phyloP scores from a whole-genome alignment of 2,113 vertebrate genomes.

The Ia io region DNA sequence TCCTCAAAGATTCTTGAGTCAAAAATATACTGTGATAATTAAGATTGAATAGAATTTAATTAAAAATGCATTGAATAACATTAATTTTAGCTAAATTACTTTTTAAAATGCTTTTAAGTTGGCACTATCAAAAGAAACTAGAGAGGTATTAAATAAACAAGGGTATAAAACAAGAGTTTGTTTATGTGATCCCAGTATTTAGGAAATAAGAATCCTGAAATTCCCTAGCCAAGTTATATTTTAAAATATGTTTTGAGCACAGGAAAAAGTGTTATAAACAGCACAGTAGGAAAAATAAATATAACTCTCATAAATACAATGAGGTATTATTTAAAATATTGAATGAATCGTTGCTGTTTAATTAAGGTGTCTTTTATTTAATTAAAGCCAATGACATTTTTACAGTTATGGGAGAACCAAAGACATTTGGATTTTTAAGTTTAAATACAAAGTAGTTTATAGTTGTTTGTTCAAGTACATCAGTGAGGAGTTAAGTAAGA shows the following conservation, averaged over 20 bases:
- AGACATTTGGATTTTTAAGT: background rate
- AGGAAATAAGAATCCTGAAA: conserved; percentile 49
- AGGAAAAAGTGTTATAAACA: conserved; percentile 46
- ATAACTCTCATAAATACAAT: conserved; percentile 22
- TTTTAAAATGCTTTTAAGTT: conserved; percentile 39
- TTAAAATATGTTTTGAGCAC: conserved; percentile 57
- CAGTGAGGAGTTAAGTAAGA: too few relatives aligned
- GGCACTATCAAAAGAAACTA: conserved; percentile 22
- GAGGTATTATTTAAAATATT: conserved; percentile 19
- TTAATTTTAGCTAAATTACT: conserved; percentile 1
- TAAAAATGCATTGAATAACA: background rate
- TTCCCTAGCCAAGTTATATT: conserved; percentile 50
- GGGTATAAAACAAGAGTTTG: conserved; percentile 39
- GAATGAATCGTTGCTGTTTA: conserved; percentile 3
- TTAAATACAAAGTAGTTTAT: background rate
- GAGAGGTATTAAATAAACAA: conserved; percentile 40
- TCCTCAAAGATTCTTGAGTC: background rate
- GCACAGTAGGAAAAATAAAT: background rate
- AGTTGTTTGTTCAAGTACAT: too few relatives aligned
- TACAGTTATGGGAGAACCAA: background rate
- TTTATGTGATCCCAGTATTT: conserved; percentile 39
- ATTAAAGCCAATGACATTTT: conserved; percentile 40
- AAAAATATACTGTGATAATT: background rate
- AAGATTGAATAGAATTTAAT: conserved; percentile 14
- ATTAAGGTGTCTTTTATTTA: conserved; percentile 6